Percentiles rank a stretch among this genome's conserved stretches.
Evolutionary conservation across 2,797 vertebrate species (phyloP).

Genomic region (Eurystomus glaucurus): DNA sequence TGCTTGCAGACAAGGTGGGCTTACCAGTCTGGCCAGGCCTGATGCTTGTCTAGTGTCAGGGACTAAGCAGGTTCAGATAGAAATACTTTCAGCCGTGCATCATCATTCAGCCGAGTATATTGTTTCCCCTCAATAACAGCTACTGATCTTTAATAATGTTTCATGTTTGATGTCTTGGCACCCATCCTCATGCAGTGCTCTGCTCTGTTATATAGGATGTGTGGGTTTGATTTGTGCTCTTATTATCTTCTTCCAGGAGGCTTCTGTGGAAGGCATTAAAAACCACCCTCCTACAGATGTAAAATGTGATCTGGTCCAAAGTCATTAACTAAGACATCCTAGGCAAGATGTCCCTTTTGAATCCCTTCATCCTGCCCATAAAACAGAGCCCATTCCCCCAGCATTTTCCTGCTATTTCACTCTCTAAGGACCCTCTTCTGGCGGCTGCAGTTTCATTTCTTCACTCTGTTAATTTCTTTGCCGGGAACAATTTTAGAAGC

Average conservation of each 20-base stretch:
- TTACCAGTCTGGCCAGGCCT: not conserved
- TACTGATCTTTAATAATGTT: slow-evolving; percentile 25
- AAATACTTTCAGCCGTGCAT: not conserved
- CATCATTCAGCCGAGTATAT: not conserved
- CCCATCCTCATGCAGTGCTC: not conserved
- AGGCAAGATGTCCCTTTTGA: not conserved
- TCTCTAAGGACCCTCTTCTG: not conserved
- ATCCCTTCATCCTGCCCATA: not conserved
- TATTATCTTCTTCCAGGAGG: slow-evolving; percentile 44
- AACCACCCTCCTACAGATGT: not conserved
- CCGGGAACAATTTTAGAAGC: not conserved
- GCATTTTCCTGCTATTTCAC: not conserved
- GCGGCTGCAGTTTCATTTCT: not conserved
- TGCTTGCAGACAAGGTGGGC: not conserved
- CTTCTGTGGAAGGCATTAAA: slow-evolving; percentile 15
- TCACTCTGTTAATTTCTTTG: slow-evolving; percentile 25
- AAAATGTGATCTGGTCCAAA: slow-evolving; percentile 3
- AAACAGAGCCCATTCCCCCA: not conserved
- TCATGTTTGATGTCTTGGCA: slow-evolving; percentile 41
- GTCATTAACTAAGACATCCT: not conserved
- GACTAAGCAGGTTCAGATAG: not conserved
- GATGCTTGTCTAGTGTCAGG: not conserved
- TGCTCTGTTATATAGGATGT: slow-evolving; percentile 3
- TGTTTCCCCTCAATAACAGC: slow-evolving; percentile 22
- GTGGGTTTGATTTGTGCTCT: slow-evolving; percentile 55